Base-by-base conservation (phyloP, 1,140 invertebrate genomes). In the Zaprionus tsacasi region DNA sequence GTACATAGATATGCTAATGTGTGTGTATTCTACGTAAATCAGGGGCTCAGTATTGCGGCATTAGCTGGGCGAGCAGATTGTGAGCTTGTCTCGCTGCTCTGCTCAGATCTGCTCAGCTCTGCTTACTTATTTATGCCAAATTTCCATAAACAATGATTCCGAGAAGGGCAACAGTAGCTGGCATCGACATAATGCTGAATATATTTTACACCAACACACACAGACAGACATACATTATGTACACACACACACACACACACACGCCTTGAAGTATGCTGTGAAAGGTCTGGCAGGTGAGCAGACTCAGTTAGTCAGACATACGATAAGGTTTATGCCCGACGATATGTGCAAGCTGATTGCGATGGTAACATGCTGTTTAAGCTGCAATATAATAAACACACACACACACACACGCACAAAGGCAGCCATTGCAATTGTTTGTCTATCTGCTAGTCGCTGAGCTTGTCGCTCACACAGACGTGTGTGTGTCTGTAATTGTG, bases 81-180 rank as follows among this genome's bases (percentile, higher is more conserved):
- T 57, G 50, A 78, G 70, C 75, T 82, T 78, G 68, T 81, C 27
- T 76, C 43, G 58, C 21, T 78, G 66, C 63, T 45, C 38, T 57
- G 70, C 21, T 21, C 21, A 21, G 21, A 1, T 21, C 38, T 57
- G 70, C 21, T 21, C 21, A 21, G 21, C 21, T 21, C 38, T 57
- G 70, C 76, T 74, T 60, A 66, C 65, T 73, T 86, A 87, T 87
- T 79, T 87, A 82, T 82, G 67, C 75, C 57, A 72, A 86, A 68
- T 86, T 81, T 81, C 64, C 79, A 86, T 86, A 76, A 86, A 87
- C 79, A 86, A 81, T 86, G 79, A 76, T 76, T 85, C 58, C 63
- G 35, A 64, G 60, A 33, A 71, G 38, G 77, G 12, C 54, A 64
- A 50, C 38, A 72, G 69, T 43, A 60, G 67, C 66, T 63, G 66